Evolutionary conservation across 2,113 vertebrate species (phyloP).

Genomic region (Lepus timidus): DNA sequence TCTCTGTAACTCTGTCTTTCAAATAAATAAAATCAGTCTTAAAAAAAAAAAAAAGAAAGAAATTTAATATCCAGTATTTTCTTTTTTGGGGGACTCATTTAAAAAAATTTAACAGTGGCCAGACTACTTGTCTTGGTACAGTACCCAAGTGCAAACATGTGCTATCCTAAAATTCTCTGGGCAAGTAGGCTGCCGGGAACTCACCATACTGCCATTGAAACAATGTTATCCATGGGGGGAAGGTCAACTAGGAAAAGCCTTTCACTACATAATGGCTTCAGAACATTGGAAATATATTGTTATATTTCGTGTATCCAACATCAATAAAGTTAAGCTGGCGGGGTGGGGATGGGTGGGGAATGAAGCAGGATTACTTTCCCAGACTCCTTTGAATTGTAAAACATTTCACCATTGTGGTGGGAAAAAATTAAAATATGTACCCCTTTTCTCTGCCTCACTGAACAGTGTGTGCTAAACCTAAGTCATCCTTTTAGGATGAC

Average conservation of each 20-base stretch:
- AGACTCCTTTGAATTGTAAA: conserved; percentile 22
- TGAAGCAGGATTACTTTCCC: conserved; percentile 10
- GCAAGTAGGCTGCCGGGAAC: conserved; percentile 8
- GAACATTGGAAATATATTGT: conserved; percentile 60
- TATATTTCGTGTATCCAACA: conserved; percentile 8
- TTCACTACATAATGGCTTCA: conserved; percentile 16
- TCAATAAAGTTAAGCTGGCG: not conserved
- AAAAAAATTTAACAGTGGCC: conserved; percentile 51
- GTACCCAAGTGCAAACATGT: not conserved
- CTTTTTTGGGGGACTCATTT: conserved; percentile 27
- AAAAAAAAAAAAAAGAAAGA: not conserved
- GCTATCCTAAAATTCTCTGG: conserved; percentile 52
- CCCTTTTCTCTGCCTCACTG: not conserved
- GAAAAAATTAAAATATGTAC: conserved; percentile 21
- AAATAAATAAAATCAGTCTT: too few relatives aligned
- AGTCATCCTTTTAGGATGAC: not conserved
- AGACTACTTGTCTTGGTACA: not conserved
- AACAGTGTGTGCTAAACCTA: not conserved
- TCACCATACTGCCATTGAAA: conserved; percentile 30
- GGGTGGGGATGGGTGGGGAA: not conserved
- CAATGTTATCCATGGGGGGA: conserved; percentile 34
- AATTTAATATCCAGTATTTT: conserved; percentile 13
- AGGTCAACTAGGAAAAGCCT: conserved; percentile 23
- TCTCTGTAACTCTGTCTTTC: too few relatives aligned
- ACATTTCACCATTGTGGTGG: conserved; percentile 40